These are phyloP conservation scores for Numida meleagris DNA, from an alignment of 2,113 vertebrate species.

Conservation along the genomic window DNA sequence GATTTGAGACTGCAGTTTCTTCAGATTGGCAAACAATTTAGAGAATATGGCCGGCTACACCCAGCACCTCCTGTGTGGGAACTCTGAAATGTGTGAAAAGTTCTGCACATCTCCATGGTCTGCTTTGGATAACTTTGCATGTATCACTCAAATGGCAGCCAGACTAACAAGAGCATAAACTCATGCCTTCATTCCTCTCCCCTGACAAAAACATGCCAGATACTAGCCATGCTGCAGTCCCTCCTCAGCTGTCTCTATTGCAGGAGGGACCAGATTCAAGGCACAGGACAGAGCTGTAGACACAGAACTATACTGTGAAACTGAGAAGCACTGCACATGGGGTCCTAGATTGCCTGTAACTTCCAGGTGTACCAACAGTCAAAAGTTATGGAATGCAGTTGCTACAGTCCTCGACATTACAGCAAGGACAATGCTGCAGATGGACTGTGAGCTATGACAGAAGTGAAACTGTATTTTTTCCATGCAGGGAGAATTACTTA, in stretches of 20 bases:
- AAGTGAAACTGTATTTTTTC: not conserved
- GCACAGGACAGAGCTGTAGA: not conserved
- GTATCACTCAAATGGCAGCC: not conserved
- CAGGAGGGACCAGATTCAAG: not conserved
- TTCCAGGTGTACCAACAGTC: not conserved
- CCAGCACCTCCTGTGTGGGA: not conserved
- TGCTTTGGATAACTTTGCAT: not conserved
- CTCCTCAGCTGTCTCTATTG: not conserved
- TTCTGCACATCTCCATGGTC: not conserved
- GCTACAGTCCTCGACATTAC: not conserved
- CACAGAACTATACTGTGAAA: not conserved
- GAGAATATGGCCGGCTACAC: not conserved
- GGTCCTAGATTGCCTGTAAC: not conserved
- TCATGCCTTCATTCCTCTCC: not conserved
- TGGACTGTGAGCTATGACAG: not conserved
- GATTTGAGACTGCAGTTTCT: not conserved
- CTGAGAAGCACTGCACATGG: not conserved
- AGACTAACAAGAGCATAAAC: not conserved
- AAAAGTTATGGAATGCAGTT: not conserved
- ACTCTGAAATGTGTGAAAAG: not conserved
- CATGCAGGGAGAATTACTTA: not conserved
- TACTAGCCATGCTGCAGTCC: not conserved
- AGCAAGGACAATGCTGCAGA: not conserved
- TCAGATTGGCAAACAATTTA: not conserved
- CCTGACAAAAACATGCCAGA: not conserved